Percentiles rank a stretch among this genome's conserved stretches.
Evolutionary conservation across 2,113 vertebrate species (phyloP).

Genomic region (Erythrocercus mccallii): DNA sequence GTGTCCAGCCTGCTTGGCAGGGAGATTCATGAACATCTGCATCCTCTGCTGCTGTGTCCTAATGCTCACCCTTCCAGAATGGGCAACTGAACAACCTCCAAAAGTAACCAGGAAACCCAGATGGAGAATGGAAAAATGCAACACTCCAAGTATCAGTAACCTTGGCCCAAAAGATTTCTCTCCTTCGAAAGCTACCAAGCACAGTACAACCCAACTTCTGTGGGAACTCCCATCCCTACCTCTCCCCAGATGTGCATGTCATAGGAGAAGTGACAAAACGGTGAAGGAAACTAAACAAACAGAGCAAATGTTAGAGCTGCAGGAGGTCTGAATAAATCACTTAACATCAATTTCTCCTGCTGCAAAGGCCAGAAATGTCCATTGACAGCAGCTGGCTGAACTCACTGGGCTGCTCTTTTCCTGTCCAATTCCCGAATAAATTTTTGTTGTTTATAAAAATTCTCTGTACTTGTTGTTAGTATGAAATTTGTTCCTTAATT

Average conservation of each 20-base stretch:
- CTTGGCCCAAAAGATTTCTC: neutral
- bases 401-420: neutral
- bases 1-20: neutral
- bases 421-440: neutral
- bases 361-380: neutral
- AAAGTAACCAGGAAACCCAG: neutral
- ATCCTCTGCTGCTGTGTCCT: neutral
- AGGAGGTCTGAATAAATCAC: neutral
- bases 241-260: neutral
- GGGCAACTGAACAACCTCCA: neutral
- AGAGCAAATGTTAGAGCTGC: neutral
- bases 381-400: neutral
- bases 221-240: neutral
- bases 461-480: neutral
- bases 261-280: neutral
- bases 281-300: neutral
- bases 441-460: neutral
- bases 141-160: neutral
- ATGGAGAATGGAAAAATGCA: neutral
- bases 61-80: neutral
- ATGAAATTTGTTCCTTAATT: neutral
- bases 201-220: rapidly evolving
- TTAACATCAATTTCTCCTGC: neutral
- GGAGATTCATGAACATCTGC: neutral
- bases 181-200: neutral